These are phyloP conservation scores for Plebejus argus DNA, from an alignment of 2,888 invertebrate genomes.

Conservation along the genomic window DNA sequence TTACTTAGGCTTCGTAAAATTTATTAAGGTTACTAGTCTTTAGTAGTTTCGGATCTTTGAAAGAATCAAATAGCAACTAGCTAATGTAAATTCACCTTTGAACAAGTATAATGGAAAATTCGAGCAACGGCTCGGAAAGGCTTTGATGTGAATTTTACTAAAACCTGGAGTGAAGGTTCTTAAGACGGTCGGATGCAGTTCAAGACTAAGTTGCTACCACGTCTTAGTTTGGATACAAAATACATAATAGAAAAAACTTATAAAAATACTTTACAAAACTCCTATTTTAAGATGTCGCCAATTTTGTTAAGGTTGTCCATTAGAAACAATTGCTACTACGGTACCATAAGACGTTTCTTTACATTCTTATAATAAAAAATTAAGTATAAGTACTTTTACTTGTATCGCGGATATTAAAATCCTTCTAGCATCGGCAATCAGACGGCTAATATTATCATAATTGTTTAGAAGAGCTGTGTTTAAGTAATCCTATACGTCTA, in stretches of 20 bases:
- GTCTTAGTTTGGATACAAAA: constrained; percentile 39
- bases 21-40: constrained; percentile 21
- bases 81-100: constrained; percentile 63
- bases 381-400: too few species aligned
- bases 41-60: constrained; percentile 25
- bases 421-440: too few species aligned
- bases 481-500: background rate
- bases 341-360: too few species aligned
- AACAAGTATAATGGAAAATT: constrained; percentile 71
- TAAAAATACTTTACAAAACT: background rate
- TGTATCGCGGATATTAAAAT: too few species aligned
- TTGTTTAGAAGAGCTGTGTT: background rate
- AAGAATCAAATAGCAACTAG: constrained; percentile 37
- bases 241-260: constrained; percentile 31
- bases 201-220: constrained; percentile 50
- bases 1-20: constrained; percentile 22
- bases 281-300: too few species aligned
- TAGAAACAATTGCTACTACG: too few species aligned
- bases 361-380: too few species aligned
- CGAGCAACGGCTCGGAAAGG: constrained; percentile 66
- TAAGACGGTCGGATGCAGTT: constrained; percentile 47
- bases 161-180: constrained; percentile 58
- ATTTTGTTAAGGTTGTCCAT: too few species aligned
- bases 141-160: constrained; percentile 67
- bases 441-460: too few species aligned